Evolutionary conservation across 2,888 invertebrate genomes (phyloP), one percentile per base, ranked within the genome.

Genomic region (Encarsia formosa): DNA sequence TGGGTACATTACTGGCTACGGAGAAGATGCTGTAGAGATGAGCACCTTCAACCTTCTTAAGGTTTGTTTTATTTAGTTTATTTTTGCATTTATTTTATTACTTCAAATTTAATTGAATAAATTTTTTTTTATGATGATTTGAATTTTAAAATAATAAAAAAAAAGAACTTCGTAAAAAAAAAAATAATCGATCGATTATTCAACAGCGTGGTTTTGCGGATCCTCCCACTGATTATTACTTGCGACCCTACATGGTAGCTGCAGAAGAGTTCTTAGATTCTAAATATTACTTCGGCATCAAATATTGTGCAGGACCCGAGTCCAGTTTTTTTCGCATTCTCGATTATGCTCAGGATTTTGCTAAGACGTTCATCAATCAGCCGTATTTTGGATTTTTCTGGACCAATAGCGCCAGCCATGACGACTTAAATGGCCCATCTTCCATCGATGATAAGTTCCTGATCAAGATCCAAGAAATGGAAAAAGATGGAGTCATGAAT

Each of bases 221-320:
- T 9, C 81, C 83, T 1, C 93, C 94, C 0, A 86, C 88, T 0
- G 90, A 93, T 66, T 90, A 89, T 65, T 93, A 91, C 61, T 76
- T 88, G 59, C 78, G 88, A 45, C 86, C 91, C 0, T 84, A 87
- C 61, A 80, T 87, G 54, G 63, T 85, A 6, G 87, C 86, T 9
- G 81, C 84, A 0, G 86, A 87, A 70, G 78, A 77, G 51, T 75
- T 79, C 56, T 67, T 82, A 2, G 68, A 64, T 41, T 51, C 51
- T 3, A 66, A 62, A 13, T 72, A 71, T 15, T 75, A 76, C 3
- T 77, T 81, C 62, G 74, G 76, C 20, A 78, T 70, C 60, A 78
- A 72, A 45, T 83, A 77, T 48, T 86, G 85, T 61, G 70, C 83
- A 1, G 85, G 85, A 1, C 81, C 81, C 3, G 77, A 79, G 58